phyloP scores from a whole-genome alignment of 2,113 vertebrate genomes.

The Syngnathus typhle region DNA sequence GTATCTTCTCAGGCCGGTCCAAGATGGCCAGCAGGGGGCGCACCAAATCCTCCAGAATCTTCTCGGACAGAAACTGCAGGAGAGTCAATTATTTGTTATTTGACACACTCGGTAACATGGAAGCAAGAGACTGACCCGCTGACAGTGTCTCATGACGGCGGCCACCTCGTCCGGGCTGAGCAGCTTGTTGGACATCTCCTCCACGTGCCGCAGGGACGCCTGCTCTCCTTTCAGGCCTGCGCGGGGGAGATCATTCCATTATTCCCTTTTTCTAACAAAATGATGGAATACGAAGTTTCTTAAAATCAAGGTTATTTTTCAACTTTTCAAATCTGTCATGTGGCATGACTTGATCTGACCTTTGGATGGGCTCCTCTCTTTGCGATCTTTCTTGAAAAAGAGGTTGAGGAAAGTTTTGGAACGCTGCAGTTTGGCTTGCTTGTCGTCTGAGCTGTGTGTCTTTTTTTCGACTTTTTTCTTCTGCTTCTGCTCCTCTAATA shows the following conservation, averaged over 20 bases:
- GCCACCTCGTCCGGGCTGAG: conserved; percentile 81
- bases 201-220: conserved; percentile 67
- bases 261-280: neutral
- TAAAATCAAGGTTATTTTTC: no score
- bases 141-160: conserved; percentile 78
- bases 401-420: conserved; percentile 89
- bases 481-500: conserved; percentile 52
- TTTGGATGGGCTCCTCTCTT: conserved; percentile 67
- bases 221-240: conserved; percentile 59
- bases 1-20: conserved; percentile 85
- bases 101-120: conserved; percentile 34
- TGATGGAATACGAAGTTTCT: neutral
- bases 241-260: conserved; percentile 45
- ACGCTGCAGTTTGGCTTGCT: conserved; percentile 73
- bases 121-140: conserved; percentile 63
- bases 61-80: conserved; percentile 75
- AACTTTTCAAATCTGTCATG: conserved; percentile 52
- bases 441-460: conserved; percentile 54
- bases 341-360: conserved; percentile 51
- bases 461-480: conserved; percentile 70
- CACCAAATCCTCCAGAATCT: conserved; percentile 80
- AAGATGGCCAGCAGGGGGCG: conserved; percentile 83
- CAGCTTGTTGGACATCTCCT: conserved; percentile 79
- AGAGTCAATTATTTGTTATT: neutral
- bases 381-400: conserved; percentile 78